Percentiles rank a stretch among this genome's conserved stretches.
These are phyloP conservation scores for Corydoras maculifer DNA, from an alignment of 2,113 vertebrate species.

Conservation along the genomic window DNA sequence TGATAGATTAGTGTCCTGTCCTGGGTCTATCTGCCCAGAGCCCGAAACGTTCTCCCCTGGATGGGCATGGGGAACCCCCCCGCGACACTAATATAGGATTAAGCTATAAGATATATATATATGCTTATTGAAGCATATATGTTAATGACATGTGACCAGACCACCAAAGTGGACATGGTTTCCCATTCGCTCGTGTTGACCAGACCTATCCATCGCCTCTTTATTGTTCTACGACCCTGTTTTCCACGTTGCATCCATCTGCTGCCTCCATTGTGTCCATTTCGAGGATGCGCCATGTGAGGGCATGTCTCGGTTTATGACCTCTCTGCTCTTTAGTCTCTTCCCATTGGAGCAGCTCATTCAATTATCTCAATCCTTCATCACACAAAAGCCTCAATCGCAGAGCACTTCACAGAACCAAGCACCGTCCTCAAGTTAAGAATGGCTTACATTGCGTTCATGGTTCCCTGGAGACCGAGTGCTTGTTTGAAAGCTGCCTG, in stretches of 20 bases:
- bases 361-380: conserved; percentile 30
- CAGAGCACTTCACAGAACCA: conserved; percentile 17
- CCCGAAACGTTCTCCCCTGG: too few relatives aligned
- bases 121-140: too few relatives aligned
- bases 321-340: conserved; percentile 48
- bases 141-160: conserved; percentile 34
- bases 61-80: too few relatives aligned
- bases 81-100: too few relatives aligned
- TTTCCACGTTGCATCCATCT: conserved; percentile 55
- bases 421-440: conserved; percentile 12
- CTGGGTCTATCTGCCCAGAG: too few relatives aligned
- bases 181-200: conserved; percentile 44
- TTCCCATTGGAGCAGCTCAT: conserved; percentile 40
- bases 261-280: conserved; percentile 46
- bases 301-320: conserved; percentile 45
- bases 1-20: too few relatives aligned
- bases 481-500: conserved; percentile 1
- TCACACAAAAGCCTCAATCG: conserved; percentile 33
- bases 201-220: conserved; percentile 45
- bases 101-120: too few relatives aligned
- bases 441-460: conserved; percentile 15
- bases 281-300: conserved; percentile 45
- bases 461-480: conserved; percentile 21
- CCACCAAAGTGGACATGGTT: conserved; percentile 52
- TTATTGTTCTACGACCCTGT: conserved; percentile 50